Evolutionary conservation across 2,888 invertebrate species (phyloP), one percentile per base, ranked within the genome.

Genomic region (Platycheirus rosarum): DNA sequence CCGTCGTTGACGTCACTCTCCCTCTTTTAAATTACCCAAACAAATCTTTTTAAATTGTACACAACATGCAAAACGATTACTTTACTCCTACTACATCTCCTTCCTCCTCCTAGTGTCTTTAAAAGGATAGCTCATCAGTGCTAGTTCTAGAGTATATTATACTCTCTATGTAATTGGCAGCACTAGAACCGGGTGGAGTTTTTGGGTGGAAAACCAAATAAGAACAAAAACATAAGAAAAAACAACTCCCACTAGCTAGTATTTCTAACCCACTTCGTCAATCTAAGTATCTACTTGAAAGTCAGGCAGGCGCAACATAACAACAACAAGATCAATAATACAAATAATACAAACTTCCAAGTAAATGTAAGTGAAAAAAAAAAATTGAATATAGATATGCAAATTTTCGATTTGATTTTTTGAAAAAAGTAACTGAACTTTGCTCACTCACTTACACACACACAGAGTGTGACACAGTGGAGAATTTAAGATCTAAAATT

Each of bases 1-100:
- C 40, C 14, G 23, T 1, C 14, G 65, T 53, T 80, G 80, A 80
- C 80, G 80, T 80, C 80, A 80, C 69, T 70, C 20, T 23, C 42
- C 16, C 29, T 60, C 65, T 70, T 14, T 9, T n/a, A 70, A 80
- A 79, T 69, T 37, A 65, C 32, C 37, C 57, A 63, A 75, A 55
- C 6, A 46, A 62, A 40, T 60, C 40, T 53, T 46, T 60, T 20
- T 37, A 26, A 55, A 70, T 65, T 80, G 75, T n/a, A n/a, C 75
- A 75, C 57, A 65, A 40, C 20, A 23, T 13, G n/a, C 9, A 23
- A 75, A 57, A 65, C 11, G 16, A 66, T 63, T 23, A 23, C 3
- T 6, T 4, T 6, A 23, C 23, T 23, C 23, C 2, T 6, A 23
- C 23, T 57, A 69, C 37, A 53, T 62, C 55, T 65, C 40, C 35